Base-by-base conservation (phyloP, 2,113 vertebrate species). In the Entomyzon cyanotis region DNA sequence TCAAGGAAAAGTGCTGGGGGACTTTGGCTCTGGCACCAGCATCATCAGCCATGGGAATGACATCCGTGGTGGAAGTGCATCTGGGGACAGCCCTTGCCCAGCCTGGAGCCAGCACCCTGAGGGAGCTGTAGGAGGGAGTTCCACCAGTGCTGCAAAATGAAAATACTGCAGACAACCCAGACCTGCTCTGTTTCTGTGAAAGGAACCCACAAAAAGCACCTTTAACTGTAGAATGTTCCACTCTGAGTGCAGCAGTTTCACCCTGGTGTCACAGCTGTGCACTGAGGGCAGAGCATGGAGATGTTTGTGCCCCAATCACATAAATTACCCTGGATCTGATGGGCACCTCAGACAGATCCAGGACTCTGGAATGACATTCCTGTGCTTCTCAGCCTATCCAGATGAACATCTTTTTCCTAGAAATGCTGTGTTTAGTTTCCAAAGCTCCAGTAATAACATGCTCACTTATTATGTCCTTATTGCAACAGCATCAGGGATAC, bases 201-300 rank as follows among this genome's bases (percentile, higher is more conserved):
- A 77, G 39, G 53, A 47, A 77, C 47, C 9, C 19, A 37, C 65
- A 80, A 68, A 83, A 76, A 83, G 27, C 49, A 60, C 87, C n/a
- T 33, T 60, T 25, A 96, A 68, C 87, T 56, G 93, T 49, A 78
- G 52, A 88, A 59, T 28, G 56, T 96, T 93, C 76, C 83, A 27
- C 42, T 76, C 39, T 3, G 28, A 37, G 47, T 30, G 31, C 6
- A 8, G 47, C 70, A 68, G 92, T 93, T 95, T 96, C 75, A 5
- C 6, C 39, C 13, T 0, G 0, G 25, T 3, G 7, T 67, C 41
- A 9, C 0, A 0, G 68, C 53, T 1, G 0, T 1, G 13, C 30
- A 14, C 8, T 3, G 15, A 41, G 55, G 46, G 37, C 55, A 69
- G 21, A 53, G 28, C 0, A 1, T 8, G n/a, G 37, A 55, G 39